These are phyloP conservation scores for Drosophila orena DNA, from an alignment of 1,140 invertebrate genomes.

Conservation along the genomic window DNA sequence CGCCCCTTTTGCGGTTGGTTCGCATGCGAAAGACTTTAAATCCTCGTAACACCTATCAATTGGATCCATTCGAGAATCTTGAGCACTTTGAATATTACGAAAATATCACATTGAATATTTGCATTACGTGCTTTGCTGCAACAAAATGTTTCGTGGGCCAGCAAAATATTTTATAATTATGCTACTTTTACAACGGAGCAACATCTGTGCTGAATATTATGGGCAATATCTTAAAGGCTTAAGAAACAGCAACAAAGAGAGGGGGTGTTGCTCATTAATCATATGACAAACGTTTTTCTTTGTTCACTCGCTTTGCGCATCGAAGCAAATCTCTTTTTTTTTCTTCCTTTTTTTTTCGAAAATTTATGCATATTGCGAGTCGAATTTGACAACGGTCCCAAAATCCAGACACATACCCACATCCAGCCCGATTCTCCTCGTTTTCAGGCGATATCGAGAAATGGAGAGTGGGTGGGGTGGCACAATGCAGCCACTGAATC, in stretches of 20 bases:
- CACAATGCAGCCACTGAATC: constrained; percentile 32
- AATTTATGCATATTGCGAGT: constrained; percentile 66
- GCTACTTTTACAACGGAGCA: neutral
- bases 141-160: no score
- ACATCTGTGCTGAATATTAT: constrained; percentile 1
- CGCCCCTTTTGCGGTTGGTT: constrained; percentile 28
- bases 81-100: no score
- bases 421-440: constrained; percentile 8
- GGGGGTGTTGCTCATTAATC: constrained; percentile 64
- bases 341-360: constrained; percentile 18
- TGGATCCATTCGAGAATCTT: constrained; percentile 1
- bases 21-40: neutral
- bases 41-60: constrained; percentile 43
- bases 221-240: constrained; percentile 20
- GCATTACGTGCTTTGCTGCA: no score
- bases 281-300: constrained; percentile 81
- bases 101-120: no score
- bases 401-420: constrained; percentile 4
- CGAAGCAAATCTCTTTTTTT: constrained; percentile 11
- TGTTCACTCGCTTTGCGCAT: constrained; percentile 46
- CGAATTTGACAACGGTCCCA: constrained; percentile 66
- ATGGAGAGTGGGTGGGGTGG: constrained; percentile 11
- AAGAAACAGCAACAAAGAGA: constrained; percentile 1
- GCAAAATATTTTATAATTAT: neutral
- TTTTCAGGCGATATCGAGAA: neutral